Base-by-base conservation (phyloP, 2,888 invertebrate species). In the Xanthostigma xanthostigma region DNA sequence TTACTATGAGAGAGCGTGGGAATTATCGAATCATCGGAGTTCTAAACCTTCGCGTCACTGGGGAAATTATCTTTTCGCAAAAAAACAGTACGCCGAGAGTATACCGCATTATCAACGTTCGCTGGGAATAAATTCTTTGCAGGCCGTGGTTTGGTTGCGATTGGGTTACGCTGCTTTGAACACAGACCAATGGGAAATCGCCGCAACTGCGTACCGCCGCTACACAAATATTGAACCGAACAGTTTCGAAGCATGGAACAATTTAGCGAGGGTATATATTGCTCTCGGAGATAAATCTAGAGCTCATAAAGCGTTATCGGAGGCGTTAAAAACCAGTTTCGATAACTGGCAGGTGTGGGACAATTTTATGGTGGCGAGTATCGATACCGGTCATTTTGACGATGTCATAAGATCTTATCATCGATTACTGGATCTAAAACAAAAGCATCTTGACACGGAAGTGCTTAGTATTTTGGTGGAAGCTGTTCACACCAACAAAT, bases 161-260 rank as follows among this genome's bases (percentile, higher is more conserved):
- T 72, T 92, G 33, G 96, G 91, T 0, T 95, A 78, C 67, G 84
- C 92, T 2, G 86, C 89, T 2, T 73, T 95, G 49, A 72, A 77
- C 60, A 70, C 75, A 0, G 84, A 89, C 62, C 75, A 85, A 51
- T 92, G 90, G 88, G 81, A 85, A 57, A 61, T 79, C 10, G 86
- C 92, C 0, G 90, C 87, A 0, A 79, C 76, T 34, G 89, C 91
- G 0, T 96, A 95, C 64, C 75, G 89, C 42, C 77, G 83, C 45
- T 93, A 91, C 62, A 89, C 92, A 12, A 79, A 79, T 55, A 70
- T 96, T n/a, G 93, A 95, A 58, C 84, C 83, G 0, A 71, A 84
- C 67, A 86, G 87, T 48, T 96, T 91, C 64, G 95, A 97, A 68
- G 93, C 93, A 0, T 98, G 97, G 98, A 97, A 94, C 67, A 98